Evolutionary conservation across 2,888 invertebrate species (phyloP), one percentile per base, ranked within the genome.

Genomic region (Nebria salina): DNA sequence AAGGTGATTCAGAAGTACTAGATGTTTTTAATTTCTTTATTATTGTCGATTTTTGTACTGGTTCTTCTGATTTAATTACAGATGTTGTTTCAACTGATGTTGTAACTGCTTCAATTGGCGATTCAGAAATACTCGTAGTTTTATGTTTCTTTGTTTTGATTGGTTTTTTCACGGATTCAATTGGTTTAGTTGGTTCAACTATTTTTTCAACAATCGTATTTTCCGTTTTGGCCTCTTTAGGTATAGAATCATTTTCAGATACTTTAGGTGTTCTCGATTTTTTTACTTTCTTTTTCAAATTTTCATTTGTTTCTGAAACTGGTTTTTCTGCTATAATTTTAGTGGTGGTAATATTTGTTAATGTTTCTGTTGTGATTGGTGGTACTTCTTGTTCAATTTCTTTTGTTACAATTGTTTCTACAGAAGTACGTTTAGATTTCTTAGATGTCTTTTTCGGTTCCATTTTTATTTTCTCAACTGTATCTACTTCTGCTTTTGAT

Each of bases 361-460:
- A 83, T 66, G 85, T 83, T 85, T 90, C 89, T 85, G 90, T 89
- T 85, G 89, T 90, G 15, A 65, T 65, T 83, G 88, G 89, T 83
- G 90, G 15, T 76, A 76, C 77, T 68, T 9, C 70, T 70, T 34
- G 34, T 34, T 34, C 34, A 34, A 34, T 34, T 34, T 34, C 5
- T 34, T 34, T 34, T 34, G 34, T 34, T 34, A 4, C 34, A 34
- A 20, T 26, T 26, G 5, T 77, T 87, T 73, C 79, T 84, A 86
- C 83, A 85, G 86, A 82, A 81, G 83, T 78, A 65, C 80, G 76
- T 70, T 83, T 72, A 26, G 75, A 70, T 64, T 76, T 54, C 25
- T 64, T 76, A 13, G 6, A 76, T n/a, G 9, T 83, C 73, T 75
- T 78, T 65, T 34, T 87, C 5, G 83, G 81, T 85, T 87, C 88